Percentiles rank a stretch among this genome's conserved stretches.
Evolutionary conservation across 2,888 invertebrate species (phyloP).

Genomic region (Hybos culiciformis): DNA sequence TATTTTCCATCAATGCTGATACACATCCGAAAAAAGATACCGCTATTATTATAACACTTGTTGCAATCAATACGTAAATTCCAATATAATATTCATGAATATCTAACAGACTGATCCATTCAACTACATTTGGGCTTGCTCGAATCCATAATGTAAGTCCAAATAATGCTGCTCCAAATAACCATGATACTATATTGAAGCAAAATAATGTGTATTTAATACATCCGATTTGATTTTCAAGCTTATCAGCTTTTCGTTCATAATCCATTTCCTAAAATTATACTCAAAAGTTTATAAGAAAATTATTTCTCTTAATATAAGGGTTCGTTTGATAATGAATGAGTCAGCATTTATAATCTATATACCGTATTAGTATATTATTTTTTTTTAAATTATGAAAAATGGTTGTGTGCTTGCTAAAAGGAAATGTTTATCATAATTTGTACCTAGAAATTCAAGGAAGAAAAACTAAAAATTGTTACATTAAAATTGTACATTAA

Average conservation of each 20-base stretch:
- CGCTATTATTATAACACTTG: constrained; percentile 56
- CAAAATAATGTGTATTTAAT: constrained; percentile 72
- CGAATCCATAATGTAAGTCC: constrained; percentile 70
- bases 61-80: constrained; percentile 63
- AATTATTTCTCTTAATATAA: no score
- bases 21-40: constrained; percentile 71
- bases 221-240: constrained; percentile 64
- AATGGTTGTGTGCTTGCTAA: no score
- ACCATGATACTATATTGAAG: constrained; percentile 65
- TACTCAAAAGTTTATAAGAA: no score
- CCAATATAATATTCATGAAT: constrained; percentile 71
- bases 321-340: no score
- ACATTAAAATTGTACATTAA: no score
- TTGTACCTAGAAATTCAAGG: no score
- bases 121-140: constrained; percentile 66
- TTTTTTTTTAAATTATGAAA: no score
- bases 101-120: constrained; percentile 64
- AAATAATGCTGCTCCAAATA: constrained; percentile 64
- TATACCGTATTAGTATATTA: no score
- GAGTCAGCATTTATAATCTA: no score
- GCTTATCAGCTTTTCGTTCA: constrained; percentile 29
- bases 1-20: constrained; percentile 66
- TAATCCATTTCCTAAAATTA: no score
- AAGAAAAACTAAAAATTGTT: no score
- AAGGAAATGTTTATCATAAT: no score